Evolutionary conservation across 1,140 invertebrate species (phyloP).

Genomic region (Ceratina japonica): DNA sequence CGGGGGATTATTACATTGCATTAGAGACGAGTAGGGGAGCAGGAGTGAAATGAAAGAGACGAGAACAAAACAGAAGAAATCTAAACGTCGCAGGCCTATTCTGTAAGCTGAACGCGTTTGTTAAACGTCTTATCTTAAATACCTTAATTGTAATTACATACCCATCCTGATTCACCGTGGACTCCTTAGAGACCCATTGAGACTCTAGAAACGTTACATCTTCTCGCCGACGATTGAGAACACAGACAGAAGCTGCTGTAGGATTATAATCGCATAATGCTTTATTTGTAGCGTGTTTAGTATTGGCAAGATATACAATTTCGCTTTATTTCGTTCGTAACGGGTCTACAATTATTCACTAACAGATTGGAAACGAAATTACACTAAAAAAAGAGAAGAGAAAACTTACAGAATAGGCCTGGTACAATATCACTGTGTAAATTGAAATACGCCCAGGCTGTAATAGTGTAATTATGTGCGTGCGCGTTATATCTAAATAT

Average conservation of each 20-base stretch:
- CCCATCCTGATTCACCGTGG: conserved; percentile 51
- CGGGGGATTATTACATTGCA: conserved; percentile 53
- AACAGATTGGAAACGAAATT: conserved; percentile 53
- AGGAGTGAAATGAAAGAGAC: neutral
- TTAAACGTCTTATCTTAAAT: conserved; percentile 40
- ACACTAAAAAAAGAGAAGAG: conserved; percentile 34
- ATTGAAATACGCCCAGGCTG: conserved; percentile 65
- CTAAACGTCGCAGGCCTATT: conserved; percentile 71
- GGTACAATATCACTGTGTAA: conserved; percentile 60
- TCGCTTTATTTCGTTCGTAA: conserved; percentile 64
- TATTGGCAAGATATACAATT: conserved; percentile 76
- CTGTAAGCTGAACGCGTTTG: conserved; percentile 67
- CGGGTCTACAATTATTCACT: conserved; percentile 56
- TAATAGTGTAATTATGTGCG: conserved; percentile 19
- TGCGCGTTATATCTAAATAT: conserved; percentile 60
- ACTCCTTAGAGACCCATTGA: conserved; percentile 44
- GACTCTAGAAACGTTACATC: conserved; percentile 4
- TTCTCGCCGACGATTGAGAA: conserved; percentile 50
- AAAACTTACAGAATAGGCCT: conserved; percentile 77
- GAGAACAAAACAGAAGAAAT: neutral
- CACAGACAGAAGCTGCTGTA: conserved; percentile 54
- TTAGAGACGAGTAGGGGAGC: conserved; percentile 6
- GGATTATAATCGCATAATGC: conserved; percentile 67
- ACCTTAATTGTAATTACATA: conserved; percentile 68
- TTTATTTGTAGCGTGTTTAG: conserved; percentile 68